Base-by-base conservation (phyloP, 2,888 invertebrate genomes). In the Ormyrus labotus region DNA sequence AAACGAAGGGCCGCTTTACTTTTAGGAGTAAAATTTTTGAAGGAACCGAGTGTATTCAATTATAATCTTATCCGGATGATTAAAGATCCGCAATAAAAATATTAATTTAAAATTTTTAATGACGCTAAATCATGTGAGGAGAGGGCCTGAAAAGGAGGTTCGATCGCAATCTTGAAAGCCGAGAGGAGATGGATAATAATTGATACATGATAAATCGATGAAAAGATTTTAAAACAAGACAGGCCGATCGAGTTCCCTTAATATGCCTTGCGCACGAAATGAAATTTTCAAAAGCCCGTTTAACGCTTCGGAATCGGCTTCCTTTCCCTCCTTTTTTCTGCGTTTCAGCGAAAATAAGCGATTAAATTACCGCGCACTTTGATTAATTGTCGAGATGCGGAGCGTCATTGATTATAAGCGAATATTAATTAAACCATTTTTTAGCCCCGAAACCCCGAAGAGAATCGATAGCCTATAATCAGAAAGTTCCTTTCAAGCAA, bases 91-190 rank as follows among this genome's bases (percentile, higher is more conserved):
- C 34, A 34, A 57, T 57, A 63, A 63, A 63, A 63, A 63, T 63
- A n/a, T 45, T 63, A 45, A 45, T 45, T 63, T 63, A 11, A 63
- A 9, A 9, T 47, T 47, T 63, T 45, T 68, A n/a, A 55, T 55
- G 70, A 60, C n/a, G 70, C 60, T 71, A 60, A 60, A 34, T 45
- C 67, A 13, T 53, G 19, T 67, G 7, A 6, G 45, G 48, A 58
- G 19, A 60, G 19, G 34, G 10, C 45, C 3, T 48, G 60, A 58
- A 50, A 55, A 69, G n/a, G 6, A 71, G 60, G 13, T 9, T 60
- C n/a, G 70, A 71, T 71, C 60, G 58, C 51, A 57, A 71, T 71
- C 70, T 71, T 60, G 50, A 13, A 50, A 11, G 70, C n/a, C 50
- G 70, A 60, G 48, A 13, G 11, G 19, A 34, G 60, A 60, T 6